Evolutionary conservation across 2,113 vertebrate species (phyloP), one percentile per base, ranked within the genome.

Genomic region (Nibea coibor): DNA sequence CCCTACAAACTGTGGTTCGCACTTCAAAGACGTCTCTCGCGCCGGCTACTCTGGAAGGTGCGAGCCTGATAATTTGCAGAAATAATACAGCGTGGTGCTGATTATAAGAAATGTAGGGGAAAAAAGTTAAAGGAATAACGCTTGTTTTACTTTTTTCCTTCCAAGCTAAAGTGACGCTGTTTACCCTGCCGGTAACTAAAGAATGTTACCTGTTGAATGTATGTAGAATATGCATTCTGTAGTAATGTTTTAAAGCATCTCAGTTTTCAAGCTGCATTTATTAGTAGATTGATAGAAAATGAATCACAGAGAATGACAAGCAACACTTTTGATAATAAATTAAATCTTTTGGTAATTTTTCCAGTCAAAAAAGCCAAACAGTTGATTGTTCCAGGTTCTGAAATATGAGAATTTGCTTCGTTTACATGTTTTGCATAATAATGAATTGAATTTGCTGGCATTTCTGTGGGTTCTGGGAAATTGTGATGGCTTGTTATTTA

Each of bases 11-110:
- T 85, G 91, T 86, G 88, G 82, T 72, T 92, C 83, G 8, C 93
- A 90, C 91, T 90, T 92, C 84, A 91, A 91, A 89, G 78, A 88
- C 67, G 87, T 89, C 79, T 84, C 85, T 86, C 68, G 17, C 78
- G 19, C 80, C 17, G 75, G 81, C 79, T 64, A 61, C 78, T 85
- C 58, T 48, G 73, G 26, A 63, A 87, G 70, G 78, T 88, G 77
- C 39, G 22, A 72, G 70, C 48, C 67, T 61, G 78, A 72, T 82
- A 61, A 84, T 71, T 86, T 78, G 69, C 70, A 51, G 65, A 78
- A 75, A 81, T 22, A 72, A 79, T 48, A 6, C 24, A 65, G 57
- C 57, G 10, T 28, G 78, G 70, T 61, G 66, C 26, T 59, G 11
- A 65, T 85, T 87, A 50, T 64, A 4, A 74, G 42, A 54, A 15